Percentiles rank a stretch among this genome's conserved stretches.
phyloP scores from a whole-genome alignment of 2,888 invertebrate genomes.

The Metacarcinus magister region DNA sequence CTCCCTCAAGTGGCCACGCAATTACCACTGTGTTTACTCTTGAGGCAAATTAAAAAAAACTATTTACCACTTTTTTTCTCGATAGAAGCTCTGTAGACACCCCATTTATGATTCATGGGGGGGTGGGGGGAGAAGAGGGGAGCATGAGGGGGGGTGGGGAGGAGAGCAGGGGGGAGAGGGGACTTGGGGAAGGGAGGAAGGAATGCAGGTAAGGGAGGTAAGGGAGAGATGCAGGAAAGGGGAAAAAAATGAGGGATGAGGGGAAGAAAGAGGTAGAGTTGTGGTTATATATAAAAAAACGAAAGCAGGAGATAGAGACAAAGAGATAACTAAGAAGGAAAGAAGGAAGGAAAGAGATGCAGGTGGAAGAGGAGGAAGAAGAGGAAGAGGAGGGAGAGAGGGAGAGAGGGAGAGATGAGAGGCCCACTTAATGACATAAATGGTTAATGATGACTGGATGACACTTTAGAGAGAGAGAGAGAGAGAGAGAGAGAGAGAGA shows the following conservation, averaged over 20 bases:
- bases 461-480: slow-evolving; percentile 4
- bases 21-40: slow-evolving; percentile 67
- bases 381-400: neutral
- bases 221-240: neutral
- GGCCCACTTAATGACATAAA: neutral
- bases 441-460: neutral
- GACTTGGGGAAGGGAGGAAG: neutral
- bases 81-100: slow-evolving; percentile 56
- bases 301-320: neutral
- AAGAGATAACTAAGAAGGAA: neutral
- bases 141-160: neutral
- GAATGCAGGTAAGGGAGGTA: neutral
- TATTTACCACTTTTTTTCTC: slow-evolving; percentile 70
- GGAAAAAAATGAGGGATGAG: neutral
- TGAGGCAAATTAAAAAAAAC: slow-evolving; percentile 68
- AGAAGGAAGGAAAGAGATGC: too few relatives aligned
- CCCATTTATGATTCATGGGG: slow-evolving; percentile 66
- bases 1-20: slow-evolving; percentile 67
- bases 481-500: slow-evolving; percentile 52
- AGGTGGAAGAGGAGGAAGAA: neutral
- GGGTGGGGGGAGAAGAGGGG: neutral
- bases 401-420: neutral
- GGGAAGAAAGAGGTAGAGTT: neutral
- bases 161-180: neutral
- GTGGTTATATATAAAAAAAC: neutral